A percentile compares a stretch with the other conserved stretches of the same genome.
Evolutionary conservation across 1,140 invertebrate genomes (phyloP).

Genomic region (Parapsyche elsis): DNA sequence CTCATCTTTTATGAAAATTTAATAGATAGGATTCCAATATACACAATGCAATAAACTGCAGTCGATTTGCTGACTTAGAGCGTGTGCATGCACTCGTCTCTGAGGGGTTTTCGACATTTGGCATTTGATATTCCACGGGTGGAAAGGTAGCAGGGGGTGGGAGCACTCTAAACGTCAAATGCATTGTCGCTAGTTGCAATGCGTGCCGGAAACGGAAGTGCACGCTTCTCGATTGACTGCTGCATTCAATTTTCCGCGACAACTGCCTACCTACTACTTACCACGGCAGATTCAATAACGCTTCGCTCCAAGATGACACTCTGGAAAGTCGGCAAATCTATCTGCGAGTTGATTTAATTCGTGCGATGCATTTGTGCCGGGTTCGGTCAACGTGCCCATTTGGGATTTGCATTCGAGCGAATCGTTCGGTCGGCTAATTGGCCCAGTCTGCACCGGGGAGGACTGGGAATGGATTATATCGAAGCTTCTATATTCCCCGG

Average conservation of each 20-base stretch:
- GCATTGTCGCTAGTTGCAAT: no score
- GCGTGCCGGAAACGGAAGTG: neutral
- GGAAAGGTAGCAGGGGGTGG: no score
- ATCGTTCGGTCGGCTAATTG: constrained; percentile 2
- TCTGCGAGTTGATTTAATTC: neutral
- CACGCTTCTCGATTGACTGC: neutral
- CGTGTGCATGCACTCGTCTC: no score
- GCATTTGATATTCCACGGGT: no score
- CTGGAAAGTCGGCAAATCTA: neutral
- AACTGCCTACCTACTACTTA: neutral
- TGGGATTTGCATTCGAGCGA: constrained; percentile 12
- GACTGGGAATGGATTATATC: neutral
- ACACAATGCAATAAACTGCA: no score
- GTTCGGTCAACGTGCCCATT: neutral
- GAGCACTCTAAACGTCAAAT: no score
- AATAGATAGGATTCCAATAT: no score
- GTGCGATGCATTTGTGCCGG: no score
- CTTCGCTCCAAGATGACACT: neutral
- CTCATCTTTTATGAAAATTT: no score
- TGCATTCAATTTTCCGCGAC: neutral
- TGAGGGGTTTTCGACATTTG: no score
- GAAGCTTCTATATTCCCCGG: neutral
- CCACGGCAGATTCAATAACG: neutral
- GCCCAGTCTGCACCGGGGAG: neutral
- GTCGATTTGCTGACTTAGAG: no score